Evolutionary conservation across 2,888 invertebrate species (phyloP), one percentile per base, ranked within the genome.

Genomic region (Chymomyza caudatula): DNA sequence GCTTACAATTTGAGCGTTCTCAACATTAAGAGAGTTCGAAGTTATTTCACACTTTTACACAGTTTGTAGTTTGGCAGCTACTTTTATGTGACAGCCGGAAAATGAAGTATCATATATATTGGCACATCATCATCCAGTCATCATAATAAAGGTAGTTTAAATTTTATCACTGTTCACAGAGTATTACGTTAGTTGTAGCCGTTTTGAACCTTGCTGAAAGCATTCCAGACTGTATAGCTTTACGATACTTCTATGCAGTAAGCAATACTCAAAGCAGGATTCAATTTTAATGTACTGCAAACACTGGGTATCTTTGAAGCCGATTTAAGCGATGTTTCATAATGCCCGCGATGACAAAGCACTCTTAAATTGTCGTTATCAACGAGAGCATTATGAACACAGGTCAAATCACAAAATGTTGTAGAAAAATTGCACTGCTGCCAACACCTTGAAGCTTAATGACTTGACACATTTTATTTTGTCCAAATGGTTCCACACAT

Each of bases 241-340:
- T 47, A n/a, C n/a, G n/a, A n/a, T n/a, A n/a, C n/a, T n/a, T 64
- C 77, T 84, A 84, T 74, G 47, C 85, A 73, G 64, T 73, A 59
- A 59, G 82, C 74, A 76, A 84, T 81, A 84, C 82, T 80, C 82
- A 73, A 17, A 76, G 65, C 58, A 37, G 11, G 0, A 11, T 8
- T 8, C 29, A 37, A 11, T 11, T 13, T 5, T 5, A 25, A 25
- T 25, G 5, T 37, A 4, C 11, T 11, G 11, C 4, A 25, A 4
- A 44, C 13, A 44, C 11, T 11, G 44, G 1, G n/a, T 13, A 44
- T 15, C 47, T 17, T n/a, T 47, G 47, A n/a, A 23, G 69, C 17
- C 23, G 20, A 54, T 71, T 65, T 66, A 58, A 43, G 20, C 66
- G 58, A 70, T 70, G 66, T 62, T 71, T 58, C 69, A 71, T 70